Evolutionary conservation across 2,113 vertebrate genomes (phyloP).

Genomic region (Eolophus roseicapilla): DNA sequence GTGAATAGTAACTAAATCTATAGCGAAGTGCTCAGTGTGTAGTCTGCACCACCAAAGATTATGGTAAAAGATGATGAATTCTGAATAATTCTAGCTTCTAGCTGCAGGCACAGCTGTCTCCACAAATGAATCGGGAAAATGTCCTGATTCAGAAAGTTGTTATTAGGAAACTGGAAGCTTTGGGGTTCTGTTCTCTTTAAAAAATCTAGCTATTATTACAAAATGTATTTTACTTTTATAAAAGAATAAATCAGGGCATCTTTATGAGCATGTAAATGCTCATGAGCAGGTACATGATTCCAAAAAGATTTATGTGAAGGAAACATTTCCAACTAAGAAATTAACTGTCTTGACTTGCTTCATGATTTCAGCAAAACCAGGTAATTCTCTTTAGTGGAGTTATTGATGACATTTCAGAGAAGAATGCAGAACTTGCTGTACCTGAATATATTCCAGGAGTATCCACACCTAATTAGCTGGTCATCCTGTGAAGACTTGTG

Average conservation of each 20-base stretch:
- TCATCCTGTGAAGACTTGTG: conserved; percentile 40
- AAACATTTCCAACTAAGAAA: not conserved
- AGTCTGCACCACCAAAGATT: not conserved
- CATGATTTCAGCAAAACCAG: not conserved
- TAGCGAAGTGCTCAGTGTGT: not conserved
- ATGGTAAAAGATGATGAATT: conserved; percentile 26
- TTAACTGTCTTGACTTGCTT: conserved; percentile 19
- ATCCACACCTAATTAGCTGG: not conserved
- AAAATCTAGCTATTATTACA: not conserved
- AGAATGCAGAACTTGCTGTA: not conserved
- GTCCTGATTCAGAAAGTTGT: not conserved
- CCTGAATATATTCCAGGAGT: conserved; percentile 21
- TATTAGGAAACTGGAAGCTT: not conserved
- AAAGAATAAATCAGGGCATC: not conserved
- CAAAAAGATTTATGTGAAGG: not conserved
- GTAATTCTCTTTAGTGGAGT: not conserved
- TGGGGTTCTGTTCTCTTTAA: not conserved
- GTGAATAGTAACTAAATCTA: not conserved
- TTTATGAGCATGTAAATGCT: not conserved
- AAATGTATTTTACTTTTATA: not conserved
- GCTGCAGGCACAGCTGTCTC: not conserved
- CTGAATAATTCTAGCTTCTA: conserved; percentile 19
- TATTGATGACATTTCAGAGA: conserved; percentile 23
- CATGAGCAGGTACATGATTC: not conserved
- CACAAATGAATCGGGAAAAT: conserved; percentile 19